Base-by-base conservation (phyloP, 2,113 vertebrate genomes). In the Vireo altiloquus region DNA sequence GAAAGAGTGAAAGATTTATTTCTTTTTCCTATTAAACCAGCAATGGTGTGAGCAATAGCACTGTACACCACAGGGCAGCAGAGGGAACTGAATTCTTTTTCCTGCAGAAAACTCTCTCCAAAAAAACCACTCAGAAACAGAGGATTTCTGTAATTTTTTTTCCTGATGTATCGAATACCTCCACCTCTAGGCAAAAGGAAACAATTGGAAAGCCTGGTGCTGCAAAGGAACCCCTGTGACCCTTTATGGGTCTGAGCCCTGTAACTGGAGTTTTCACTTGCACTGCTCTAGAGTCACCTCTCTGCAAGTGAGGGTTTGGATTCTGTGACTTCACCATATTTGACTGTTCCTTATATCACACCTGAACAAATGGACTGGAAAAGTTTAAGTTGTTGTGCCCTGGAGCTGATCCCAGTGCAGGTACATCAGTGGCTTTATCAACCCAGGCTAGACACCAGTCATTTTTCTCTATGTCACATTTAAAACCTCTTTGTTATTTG, bases 1-100 rank as follows among this genome's bases (percentile, higher is more conserved):
- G 15, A 82, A 88, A 47, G 4, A 37, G 31, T 23, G 3, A 42
- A 60, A 77, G 11, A 13, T 17, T 15, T n/a, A 4, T 19, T 22
- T 25, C 33, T 10, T 42, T 52, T 37, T 44, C 4, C 25, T 53
- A 18, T 50, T 35, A 57, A 80, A 13, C 4, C 71, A 74, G 19
- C 12, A 57, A 2, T 0, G 0, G 7, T 66, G 28, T 61, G 35
- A 94, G 33, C 44, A 81, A 47, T 13, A 85, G 42, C 39, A 74
- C 19, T 64, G 25, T 35, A 53, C 11, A 50, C n/a, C 23, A 35
- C 82, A 70, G 28, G n/a, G 52, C 56, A 91, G 28, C 33, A 91
- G 31, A 71, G 1, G 1, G 20, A 84, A 92, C 0, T 0, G 23
- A 40, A 12, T 61, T 39, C 18, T 37, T 79, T 46, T 40, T n/a